Base-by-base conservation (phyloP, 2,888 invertebrate species). In the Lingula anatina region DNA sequence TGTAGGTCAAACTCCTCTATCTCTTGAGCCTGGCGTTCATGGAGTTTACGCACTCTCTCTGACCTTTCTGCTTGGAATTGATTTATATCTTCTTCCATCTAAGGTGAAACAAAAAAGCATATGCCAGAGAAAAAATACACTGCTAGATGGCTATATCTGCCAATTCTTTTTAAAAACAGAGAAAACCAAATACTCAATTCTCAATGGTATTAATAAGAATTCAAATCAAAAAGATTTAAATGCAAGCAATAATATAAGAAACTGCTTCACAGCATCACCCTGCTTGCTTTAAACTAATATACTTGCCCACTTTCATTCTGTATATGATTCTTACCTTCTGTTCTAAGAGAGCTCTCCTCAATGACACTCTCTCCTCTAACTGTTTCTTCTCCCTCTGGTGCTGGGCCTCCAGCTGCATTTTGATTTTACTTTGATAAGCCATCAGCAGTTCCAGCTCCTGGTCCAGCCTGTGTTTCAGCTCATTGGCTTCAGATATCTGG, bases 391-490 rank as follows among this genome's bases (percentile, higher is more conserved):
- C 99, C 47, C 95, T 83, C 80, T 93, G 91, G 61, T 96, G 85
- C 80, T 96, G 95, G 68, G 90, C 89, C 78, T 97, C 95, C 21
- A 94, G 90, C 79, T 94, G 93, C 86, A 93, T 93, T 79, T 90
- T 91, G 80, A 95, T 96, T 81, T 96, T 95, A 79, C 91, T 93
- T 83, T 99, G 99, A 83, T 96, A 99, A 56, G 94, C 96, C 78
- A 92, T 93, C 75, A 99, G 83, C 81, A 96, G 89, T 77, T 97
- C 95, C 77, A 95, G 78, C 81, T 99, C 99, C 77, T 94, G 92
- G 76, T 90, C 89, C 72, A 99, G 82, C 71, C 86, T 81, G 65
- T 85, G 90, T 79, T 88, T 88, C 76, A 93, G 82, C 77, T 89
- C 87, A 77, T 88, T 87, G 76, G 88, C 90, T 81, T 95, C 94